These are phyloP conservation scores for Ferrisia virgata DNA, from an alignment of 2,888 invertebrate genomes.

Conservation along the genomic window DNA sequence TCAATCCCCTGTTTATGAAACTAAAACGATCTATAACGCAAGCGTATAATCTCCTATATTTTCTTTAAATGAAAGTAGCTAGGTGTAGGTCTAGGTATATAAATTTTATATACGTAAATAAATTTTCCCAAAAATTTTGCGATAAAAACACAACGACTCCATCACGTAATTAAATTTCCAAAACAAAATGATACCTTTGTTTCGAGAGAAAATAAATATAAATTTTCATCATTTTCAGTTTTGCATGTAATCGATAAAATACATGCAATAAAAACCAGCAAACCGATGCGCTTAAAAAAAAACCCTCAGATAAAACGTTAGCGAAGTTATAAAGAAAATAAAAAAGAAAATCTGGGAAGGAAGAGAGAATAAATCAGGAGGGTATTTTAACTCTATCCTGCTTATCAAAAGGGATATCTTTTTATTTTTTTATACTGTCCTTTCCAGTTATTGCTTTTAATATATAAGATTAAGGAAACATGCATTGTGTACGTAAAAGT, in stretches of 20 bases:
- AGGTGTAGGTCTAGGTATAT: too few species aligned
- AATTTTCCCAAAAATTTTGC: too few species aligned
- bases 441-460: slow-evolving; percentile 46
- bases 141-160: not conserved
- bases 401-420: slow-evolving; percentile 43
- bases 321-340: not conserved
- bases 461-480: slow-evolving; percentile 45
- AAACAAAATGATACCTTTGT: not conserved
- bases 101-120: too few species aligned
- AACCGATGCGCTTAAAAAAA: slow-evolving; percentile 4
- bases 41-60: too few species aligned
- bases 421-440: slow-evolving; percentile 39
- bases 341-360: slow-evolving; percentile 18
- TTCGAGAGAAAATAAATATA: not conserved
- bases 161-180: not conserved
- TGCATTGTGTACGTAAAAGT: slow-evolving; percentile 42
- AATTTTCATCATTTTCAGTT: slow-evolving; percentile 2
- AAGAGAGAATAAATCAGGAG: slow-evolving; percentile 42
- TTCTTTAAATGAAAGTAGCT: too few species aligned
- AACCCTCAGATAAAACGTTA: not conserved
- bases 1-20: too few species aligned
- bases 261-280: slow-evolving; percentile 23
- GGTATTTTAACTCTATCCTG: slow-evolving; percentile 37
- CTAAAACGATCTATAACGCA: too few species aligned
- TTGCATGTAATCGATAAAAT: slow-evolving; percentile 15